Evolutionary conservation across 1,140 invertebrate genomes (phyloP).

Genomic region (Drosophila leontia): DNA sequence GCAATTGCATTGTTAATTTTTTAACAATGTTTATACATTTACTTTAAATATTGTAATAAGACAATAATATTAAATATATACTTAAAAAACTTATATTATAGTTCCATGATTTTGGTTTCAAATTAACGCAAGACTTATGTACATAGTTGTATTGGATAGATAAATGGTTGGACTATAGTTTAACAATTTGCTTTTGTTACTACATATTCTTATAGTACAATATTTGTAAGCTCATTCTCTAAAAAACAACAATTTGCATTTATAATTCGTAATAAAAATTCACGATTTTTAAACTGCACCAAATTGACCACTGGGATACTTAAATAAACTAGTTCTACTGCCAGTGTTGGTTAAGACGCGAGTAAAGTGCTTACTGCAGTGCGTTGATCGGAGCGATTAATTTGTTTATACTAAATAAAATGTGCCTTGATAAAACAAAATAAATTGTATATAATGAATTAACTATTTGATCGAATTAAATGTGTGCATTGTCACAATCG

Average conservation of each 20-base stretch:
- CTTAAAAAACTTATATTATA: no score
- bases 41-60: background rate
- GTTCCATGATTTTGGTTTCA: no score
- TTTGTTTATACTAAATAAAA: constrained; percentile 17
- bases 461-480: background rate
- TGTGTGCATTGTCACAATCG: no score
- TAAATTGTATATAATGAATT: background rate
- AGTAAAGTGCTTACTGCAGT: background rate
- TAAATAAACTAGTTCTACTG: constrained; percentile 27
- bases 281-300: background rate
- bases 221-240: no score
- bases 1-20: background rate
- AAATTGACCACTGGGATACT: constrained; percentile 8
- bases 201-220: background rate
- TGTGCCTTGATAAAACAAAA: constrained; percentile 22
- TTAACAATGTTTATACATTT: no score
- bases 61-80: no score
- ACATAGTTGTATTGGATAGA: no score
- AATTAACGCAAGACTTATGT: no score
- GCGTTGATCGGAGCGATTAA: constrained; percentile 1
- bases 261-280: background rate
- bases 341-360: constrained; percentile 20
- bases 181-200: background rate
- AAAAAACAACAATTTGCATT: no score
- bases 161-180: no score